Base-by-base conservation (phyloP, 2,797 vertebrate species). In the Pipistrellus pygmaeus region DNA sequence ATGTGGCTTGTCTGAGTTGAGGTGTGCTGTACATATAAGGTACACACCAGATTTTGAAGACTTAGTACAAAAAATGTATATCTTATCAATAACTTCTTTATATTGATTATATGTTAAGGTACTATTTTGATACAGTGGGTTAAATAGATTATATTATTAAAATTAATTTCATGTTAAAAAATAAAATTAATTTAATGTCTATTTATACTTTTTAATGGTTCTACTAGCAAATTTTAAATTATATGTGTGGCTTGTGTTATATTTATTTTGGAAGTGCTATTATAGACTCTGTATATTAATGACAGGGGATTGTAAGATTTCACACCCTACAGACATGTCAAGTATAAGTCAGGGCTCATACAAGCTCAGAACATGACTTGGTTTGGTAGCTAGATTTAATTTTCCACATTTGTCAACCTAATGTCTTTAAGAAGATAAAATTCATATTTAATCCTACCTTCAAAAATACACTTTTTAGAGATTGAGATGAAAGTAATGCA, bases 381-480 rank as follows among this genome's bases (percentile, higher is more conserved):
- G 8, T 46, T 51, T 51, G 13, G 25, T 27, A 92, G 25, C 9
- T 46, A 60, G 30, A 75, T 80, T 87, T 66, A 68, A 68, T 73
- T 85, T 95, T 91, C 78, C 38, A 92, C 14, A 64, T 90, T 53
- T 86, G 55, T 53, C 30, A 62, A 38, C 23, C 55, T 57, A 84
- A 18, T 62, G 27, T 86, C 68, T 30, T 60, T 62, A 88, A 94
- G 62, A 91, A 38, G 48, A 66, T 17, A 38, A 57, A 84, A 62
- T 85, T 76, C 55, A n/a, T 68, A 68, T 68, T 41, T 78, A 95
- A 32, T 17, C 18, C 55, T 72, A 57, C n/a, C 35, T 85, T 76
- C 25, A 86, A 76, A 35, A 82, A 88, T 73, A 82, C 83, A 91
- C 9, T 64, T 91, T 91, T 55, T 85, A 46, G 51, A 86, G 38